A percentile compares a stretch with the other conserved stretches of the same genome.
These are phyloP conservation scores for Periphyllus acericola DNA, from an alignment of 2,888 invertebrate species.

Conservation along the genomic window DNA sequence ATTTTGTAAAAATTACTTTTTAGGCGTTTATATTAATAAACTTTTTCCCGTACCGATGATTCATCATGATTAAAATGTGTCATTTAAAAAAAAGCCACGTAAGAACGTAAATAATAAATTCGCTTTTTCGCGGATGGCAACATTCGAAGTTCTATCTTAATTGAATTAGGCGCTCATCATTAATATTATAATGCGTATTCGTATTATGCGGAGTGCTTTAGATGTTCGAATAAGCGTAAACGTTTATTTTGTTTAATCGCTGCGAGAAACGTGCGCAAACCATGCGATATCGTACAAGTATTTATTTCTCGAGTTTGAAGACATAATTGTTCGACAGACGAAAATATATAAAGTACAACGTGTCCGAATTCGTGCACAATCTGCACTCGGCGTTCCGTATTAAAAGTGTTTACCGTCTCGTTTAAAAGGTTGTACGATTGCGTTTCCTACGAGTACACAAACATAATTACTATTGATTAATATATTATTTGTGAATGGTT, in stretches of 20 bases:
- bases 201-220: no score
- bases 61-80: background rate
- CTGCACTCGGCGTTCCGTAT: no score
- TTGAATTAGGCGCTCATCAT: background rate
- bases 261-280: background rate
- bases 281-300: no score
- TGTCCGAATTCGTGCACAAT: no score
- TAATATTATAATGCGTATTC: background rate
- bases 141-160: background rate
- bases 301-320: no score
- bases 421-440: no score
- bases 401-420: no score
- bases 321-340: no score
- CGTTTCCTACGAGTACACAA: no score
- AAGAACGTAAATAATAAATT: background rate
- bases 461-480: no score
- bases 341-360: no score
- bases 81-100: background rate
- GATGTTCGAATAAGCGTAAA: background rate
- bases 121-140: background rate
- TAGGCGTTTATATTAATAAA: background rate
- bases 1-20: background rate
- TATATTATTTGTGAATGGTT: no score
- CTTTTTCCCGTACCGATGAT: background rate
- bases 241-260: background rate